Evolutionary conservation across 2,888 invertebrate species (phyloP).

Genomic region (Eupithecia dodoneata): DNA sequence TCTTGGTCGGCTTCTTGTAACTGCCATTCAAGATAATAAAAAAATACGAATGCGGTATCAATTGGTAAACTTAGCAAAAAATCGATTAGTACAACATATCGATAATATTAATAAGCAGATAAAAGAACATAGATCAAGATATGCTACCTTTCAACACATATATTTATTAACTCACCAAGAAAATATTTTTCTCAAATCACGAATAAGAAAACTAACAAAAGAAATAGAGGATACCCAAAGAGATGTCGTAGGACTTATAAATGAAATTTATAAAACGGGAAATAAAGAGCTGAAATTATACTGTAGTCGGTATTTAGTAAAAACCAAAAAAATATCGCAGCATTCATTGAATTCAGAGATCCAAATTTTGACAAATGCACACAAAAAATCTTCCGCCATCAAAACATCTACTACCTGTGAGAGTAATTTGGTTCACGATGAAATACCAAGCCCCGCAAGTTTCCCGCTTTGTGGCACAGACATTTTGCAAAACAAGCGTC

Average conservation of each 20-base stretch:
- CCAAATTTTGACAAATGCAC: constrained; percentile 55
- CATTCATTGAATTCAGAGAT: constrained; percentile 69
- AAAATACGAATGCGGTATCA: constrained; percentile 65
- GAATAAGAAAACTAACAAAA: constrained; percentile 60
- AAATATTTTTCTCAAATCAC: constrained; percentile 66
- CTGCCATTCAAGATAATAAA: constrained; percentile 71
- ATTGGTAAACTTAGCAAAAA: constrained; percentile 65
- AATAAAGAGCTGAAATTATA: constrained; percentile 65
- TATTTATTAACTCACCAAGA: constrained; percentile 71
- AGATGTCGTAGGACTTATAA: constrained; percentile 64
- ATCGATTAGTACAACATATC: constrained; percentile 59
- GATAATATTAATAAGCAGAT: constrained; percentile 64
- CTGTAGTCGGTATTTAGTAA: constrained; percentile 69
- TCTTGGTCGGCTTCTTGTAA: constrained; percentile 61
- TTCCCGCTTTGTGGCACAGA: constrained; percentile 47
- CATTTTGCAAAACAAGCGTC: constrained; percentile 47
- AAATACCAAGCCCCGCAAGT: constrained; percentile 30
- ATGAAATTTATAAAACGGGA: constrained; percentile 66
- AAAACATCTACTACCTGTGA: not conserved
- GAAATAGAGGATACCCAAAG: constrained; percentile 67
- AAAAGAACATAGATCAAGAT: constrained; percentile 64
- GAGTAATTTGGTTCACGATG: constrained; percentile 19
- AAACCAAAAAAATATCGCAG: constrained; percentile 61
- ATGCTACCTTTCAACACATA: constrained; percentile 68
- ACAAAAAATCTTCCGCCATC: not conserved